These are phyloP conservation scores for Myodes glareolus DNA, from an alignment of 2,113 vertebrate genomes.

Conservation along the genomic window DNA sequence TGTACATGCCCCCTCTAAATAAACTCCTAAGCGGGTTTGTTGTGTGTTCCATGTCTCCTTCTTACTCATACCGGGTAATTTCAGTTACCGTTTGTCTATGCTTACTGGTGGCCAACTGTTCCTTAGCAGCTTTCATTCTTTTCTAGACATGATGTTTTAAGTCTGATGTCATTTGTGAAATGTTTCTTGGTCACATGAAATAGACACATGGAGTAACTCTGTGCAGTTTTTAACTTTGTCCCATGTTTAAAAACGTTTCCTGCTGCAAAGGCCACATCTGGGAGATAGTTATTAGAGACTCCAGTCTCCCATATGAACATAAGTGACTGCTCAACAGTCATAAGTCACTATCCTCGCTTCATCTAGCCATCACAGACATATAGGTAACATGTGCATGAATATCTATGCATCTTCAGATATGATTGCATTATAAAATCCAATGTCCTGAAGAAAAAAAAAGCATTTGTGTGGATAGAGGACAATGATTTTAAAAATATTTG, in stretches of 20 bases:
- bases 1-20: no score
- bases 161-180: not conserved
- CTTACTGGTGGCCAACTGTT: not conserved
- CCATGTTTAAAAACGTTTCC: not conserved
- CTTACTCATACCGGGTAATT: no score
- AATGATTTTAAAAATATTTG: not conserved
- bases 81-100: no score
- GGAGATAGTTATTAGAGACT: not conserved
- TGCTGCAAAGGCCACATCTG: not conserved
- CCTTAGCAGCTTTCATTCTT: not conserved
- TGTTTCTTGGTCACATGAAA: not conserved
- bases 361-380: not conserved
- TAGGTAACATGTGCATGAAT: not conserved
- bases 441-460: not conserved
- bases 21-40: no score
- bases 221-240: not conserved
- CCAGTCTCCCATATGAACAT: rapidly evolving
- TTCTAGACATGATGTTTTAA: not conserved
- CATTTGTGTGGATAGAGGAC: not conserved
- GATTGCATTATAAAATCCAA: not conserved
- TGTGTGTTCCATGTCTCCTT: no score
- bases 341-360: not conserved
- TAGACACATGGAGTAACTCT: not conserved
- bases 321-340: no score
- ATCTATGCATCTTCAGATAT: not conserved